Percentiles rank a stretch among this genome's conserved stretches.
Conservation (phyloP, 2,888 invertebrate species). For the Augiades crinisus region DNA sequence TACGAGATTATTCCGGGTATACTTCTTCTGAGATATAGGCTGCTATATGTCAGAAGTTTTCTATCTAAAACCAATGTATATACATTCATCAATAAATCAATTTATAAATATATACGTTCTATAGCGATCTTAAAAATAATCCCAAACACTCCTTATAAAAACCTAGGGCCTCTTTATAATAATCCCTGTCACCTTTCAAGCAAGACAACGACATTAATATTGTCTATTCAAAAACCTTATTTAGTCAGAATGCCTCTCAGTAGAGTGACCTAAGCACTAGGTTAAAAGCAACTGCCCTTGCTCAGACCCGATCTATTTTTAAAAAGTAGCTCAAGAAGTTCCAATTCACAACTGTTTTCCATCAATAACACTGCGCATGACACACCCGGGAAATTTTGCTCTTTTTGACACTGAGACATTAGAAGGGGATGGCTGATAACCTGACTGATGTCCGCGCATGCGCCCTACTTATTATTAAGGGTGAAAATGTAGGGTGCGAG, state of each 20-base stretch:
- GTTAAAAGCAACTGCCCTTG: slow-evolving; percentile 16
- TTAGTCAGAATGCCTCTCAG: too few species aligned
- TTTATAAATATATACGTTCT: too few species aligned
- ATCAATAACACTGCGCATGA: slow-evolving; percentile 79
- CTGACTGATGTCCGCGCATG: slow-evolving; percentile 55
- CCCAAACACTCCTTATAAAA: too few species aligned
- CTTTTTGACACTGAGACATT: slow-evolving; percentile 38
- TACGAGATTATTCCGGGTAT: too few species aligned
- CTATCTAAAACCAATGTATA: too few species aligned
- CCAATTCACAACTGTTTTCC: slow-evolving; percentile 35
- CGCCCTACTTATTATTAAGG: slow-evolving; percentile 45
- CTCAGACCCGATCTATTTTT: slow-evolving; percentile 21
- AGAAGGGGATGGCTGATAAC: slow-evolving; percentile 58
- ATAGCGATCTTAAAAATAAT: too few species aligned
- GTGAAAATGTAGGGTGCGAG: slow-evolving; percentile 27
- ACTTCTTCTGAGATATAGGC: too few species aligned
- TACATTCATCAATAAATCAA: too few species aligned
- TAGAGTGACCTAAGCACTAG: slow-evolving; percentile 3
- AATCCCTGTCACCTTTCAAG: too few species aligned
- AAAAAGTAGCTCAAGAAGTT: slow-evolving; percentile 26
- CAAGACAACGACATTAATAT: too few species aligned
- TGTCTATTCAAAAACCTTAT: not conserved
- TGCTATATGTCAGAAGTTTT: too few species aligned
- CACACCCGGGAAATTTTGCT: slow-evolving; percentile 41
- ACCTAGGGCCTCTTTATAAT: too few species aligned